phyloP scores from a whole-genome alignment of 1,140 invertebrate genomes.

The Drosophila kohkoa region DNA sequence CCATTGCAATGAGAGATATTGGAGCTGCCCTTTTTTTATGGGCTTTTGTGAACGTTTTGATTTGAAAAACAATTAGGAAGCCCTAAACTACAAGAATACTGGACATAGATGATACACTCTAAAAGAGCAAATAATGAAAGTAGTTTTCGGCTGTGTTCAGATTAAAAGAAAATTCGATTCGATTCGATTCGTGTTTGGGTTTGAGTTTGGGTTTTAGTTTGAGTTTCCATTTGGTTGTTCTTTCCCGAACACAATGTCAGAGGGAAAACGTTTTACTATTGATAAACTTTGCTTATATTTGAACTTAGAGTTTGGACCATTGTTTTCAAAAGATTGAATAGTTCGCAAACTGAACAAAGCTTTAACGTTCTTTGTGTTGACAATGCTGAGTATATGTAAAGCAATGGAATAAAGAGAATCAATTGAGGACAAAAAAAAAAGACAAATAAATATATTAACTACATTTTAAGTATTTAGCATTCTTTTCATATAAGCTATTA shows the following conservation, averaged over 20 bases:
- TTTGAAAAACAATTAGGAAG: slow-evolving; percentile 50
- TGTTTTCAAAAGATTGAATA: slow-evolving; percentile 11
- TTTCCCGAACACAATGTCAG: neutral
- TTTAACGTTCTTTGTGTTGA: neutral
- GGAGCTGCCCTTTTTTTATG: slow-evolving; percentile 38
- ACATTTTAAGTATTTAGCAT: neutral
- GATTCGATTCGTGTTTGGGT: neutral
- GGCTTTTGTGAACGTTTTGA: slow-evolving; percentile 44
- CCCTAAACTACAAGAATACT: slow-evolving; percentile 40
- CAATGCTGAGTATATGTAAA: neutral
- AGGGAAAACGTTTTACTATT: neutral
- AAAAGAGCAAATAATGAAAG: slow-evolving; percentile 33
- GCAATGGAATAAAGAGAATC: neutral
- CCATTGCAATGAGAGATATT: slow-evolving; percentile 27
- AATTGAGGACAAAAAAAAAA: no score
- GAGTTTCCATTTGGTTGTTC: neutral
- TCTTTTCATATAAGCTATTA: no score
- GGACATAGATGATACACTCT: slow-evolving; percentile 15
- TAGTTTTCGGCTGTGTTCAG: slow-evolving; percentile 1
- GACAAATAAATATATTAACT: no score
- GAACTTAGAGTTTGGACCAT: neutral
- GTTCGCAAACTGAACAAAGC: slow-evolving; percentile 1
- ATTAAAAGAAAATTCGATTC: slow-evolving; percentile 34
- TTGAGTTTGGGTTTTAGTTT: no score
- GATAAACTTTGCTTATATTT: slow-evolving; percentile 13